These are phyloP conservation scores for Drosophila longiperda DNA, from an alignment of 2,888 invertebrate species.

Conservation along the genomic window DNA sequence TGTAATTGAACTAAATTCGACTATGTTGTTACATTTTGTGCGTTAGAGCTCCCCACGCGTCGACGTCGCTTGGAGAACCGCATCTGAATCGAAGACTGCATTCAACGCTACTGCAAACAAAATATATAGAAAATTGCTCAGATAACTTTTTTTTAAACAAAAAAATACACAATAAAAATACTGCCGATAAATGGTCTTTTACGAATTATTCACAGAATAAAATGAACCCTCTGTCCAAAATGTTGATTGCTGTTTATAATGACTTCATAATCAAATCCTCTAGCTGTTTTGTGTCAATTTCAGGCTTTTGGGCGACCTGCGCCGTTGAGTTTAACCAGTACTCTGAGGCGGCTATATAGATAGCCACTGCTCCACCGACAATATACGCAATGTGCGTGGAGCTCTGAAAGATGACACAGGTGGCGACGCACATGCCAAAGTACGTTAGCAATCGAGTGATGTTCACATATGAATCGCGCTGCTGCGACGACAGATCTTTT, in stretches of 20 bases:
- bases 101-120: slow-evolving; percentile 49
- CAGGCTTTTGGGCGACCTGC: slow-evolving; percentile 77
- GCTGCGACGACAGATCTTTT: slow-evolving; percentile 85
- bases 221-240: slow-evolving; percentile 41
- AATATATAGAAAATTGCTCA: slow-evolving; percentile 19
- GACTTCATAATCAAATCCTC: slow-evolving; percentile 85
- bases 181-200: slow-evolving; percentile 47
- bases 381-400: slow-evolving; percentile 91
- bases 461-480: slow-evolving; percentile 87
- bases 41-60: slow-evolving; percentile 43
- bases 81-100: slow-evolving; percentile 23
- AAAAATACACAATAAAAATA: slow-evolving; percentile 45
- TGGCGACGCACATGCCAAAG: slow-evolving; percentile 92
- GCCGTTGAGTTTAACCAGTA: slow-evolving; percentile 87
- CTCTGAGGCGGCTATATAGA: slow-evolving; percentile 94
- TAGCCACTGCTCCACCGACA: slow-evolving; percentile 91
- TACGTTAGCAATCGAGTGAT: slow-evolving; percentile 92
- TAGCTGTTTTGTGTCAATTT: slow-evolving; percentile 83
- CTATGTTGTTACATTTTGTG: slow-evolving; percentile 41
- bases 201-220: slow-evolving; percentile 82
- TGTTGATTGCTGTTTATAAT: slow-evolving; percentile 60
- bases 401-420: slow-evolving; percentile 93
- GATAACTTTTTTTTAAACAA: slow-evolving; percentile 9
- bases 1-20: slow-evolving; percentile 38
- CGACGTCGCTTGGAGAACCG: slow-evolving; percentile 1